Conservation (phyloP, 1,140 invertebrate genomes). For the Littorina saxatilis region DNA sequence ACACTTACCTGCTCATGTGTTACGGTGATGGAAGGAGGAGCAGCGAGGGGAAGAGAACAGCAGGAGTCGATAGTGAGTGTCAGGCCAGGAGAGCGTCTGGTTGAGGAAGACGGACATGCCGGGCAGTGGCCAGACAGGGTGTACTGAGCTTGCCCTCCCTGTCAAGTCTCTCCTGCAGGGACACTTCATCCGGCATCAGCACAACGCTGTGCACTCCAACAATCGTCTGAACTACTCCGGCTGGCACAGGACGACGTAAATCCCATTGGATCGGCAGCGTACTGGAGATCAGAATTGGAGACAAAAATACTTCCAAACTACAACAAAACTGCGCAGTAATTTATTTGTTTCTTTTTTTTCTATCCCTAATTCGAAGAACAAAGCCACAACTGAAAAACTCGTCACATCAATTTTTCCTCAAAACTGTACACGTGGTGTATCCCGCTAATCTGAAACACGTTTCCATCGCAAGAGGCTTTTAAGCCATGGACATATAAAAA, state of each 20-base stretch:
- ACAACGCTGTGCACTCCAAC: background rate
- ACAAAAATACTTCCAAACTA: no score
- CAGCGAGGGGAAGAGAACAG: background rate
- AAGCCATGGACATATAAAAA: no score
- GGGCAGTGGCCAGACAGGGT: background rate
- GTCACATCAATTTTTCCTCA: no score
- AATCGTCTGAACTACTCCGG: background rate
- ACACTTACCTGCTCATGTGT: slow-evolving; percentile 7
- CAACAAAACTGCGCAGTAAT: no score
- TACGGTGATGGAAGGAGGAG: background rate
- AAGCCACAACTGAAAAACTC: no score
- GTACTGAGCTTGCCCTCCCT: no score
- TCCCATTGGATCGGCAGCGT: background rate
- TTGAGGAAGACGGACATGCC: background rate
- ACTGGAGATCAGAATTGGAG: background rate
- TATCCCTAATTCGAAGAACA: no score
- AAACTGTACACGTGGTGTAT: no score
- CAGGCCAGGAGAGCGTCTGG: background rate
- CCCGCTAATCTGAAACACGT: no score
- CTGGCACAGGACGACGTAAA: background rate
- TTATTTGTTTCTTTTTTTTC: no score
- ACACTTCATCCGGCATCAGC: slow-evolving; percentile 3
- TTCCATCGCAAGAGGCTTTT: no score
- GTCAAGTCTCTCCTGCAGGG: background rate
- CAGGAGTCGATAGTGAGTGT: background rate